A percentile compares a stretch with the other conserved stretches of the same genome.
Evolutionary conservation across 2,113 vertebrate genomes (phyloP).

Genomic region (Triplophysa rosa): DNA sequence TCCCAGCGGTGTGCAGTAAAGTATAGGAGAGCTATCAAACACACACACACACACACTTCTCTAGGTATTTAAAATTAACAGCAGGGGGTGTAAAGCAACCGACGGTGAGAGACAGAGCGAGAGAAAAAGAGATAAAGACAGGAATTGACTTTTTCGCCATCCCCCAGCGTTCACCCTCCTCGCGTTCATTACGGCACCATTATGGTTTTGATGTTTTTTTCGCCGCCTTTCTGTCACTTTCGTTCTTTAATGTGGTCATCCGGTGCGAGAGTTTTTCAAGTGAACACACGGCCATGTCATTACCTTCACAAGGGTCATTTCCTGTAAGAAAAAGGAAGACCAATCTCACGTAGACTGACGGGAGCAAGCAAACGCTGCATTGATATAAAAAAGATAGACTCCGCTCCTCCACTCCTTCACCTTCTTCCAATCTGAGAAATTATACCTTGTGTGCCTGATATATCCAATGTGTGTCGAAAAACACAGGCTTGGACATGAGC

Average conservation of each 20-base stretch:
- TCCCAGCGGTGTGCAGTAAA: slow-evolving; percentile 24
- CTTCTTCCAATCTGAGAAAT: slow-evolving; percentile 4
- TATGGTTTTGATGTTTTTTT: slow-evolving; percentile 38
- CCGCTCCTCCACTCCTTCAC: not conserved
- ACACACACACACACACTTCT: slow-evolving; percentile 30
- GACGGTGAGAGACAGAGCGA: slow-evolving; percentile 37
- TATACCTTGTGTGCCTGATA: not conserved
- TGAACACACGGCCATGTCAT: slow-evolving; percentile 46
- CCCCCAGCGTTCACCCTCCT: slow-evolving; percentile 31
- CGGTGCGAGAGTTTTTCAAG: slow-evolving; percentile 37
- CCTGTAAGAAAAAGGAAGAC: slow-evolving; percentile 7
- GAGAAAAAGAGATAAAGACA: slow-evolving; percentile 44
- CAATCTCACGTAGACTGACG: slow-evolving; percentile 12
- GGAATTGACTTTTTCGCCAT: slow-evolving; percentile 46
- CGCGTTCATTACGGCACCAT: slow-evolving; percentile 47
- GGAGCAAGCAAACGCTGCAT: no score
- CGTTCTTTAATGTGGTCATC: slow-evolving; percentile 47
- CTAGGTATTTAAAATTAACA: slow-evolving; percentile 56
- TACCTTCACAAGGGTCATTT: slow-evolving; percentile 53
- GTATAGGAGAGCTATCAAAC: slow-evolving; percentile 23
- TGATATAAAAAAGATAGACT: slow-evolving; percentile 2
- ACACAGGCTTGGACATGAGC: slow-evolving; percentile 13
- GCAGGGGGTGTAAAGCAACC: slow-evolving; percentile 32
- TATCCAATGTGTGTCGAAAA: slow-evolving; percentile 12
- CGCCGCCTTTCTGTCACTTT: slow-evolving; percentile 40